A percentile compares a stretch with the other conserved stretches of the same genome.
These are phyloP conservation scores for Aegithalos caudatus DNA, from an alignment of 2,113 vertebrate species.

Conservation along the genomic window DNA sequence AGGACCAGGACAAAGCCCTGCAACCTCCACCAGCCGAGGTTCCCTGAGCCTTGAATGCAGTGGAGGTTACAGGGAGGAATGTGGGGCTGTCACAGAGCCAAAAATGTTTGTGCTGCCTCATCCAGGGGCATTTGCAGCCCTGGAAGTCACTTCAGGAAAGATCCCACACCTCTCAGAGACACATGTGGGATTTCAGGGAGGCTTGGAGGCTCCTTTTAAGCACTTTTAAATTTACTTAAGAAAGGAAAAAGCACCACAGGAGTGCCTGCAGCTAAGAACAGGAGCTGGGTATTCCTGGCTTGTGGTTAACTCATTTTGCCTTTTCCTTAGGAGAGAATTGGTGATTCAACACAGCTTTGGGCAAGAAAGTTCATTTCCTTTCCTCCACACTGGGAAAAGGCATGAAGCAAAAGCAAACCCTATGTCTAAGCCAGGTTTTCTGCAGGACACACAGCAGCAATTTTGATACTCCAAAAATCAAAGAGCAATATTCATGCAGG, in stretches of 20 bases:
- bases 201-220: not conserved
- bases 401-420: not conserved
- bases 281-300: not conserved
- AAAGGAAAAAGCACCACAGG: not conserved
- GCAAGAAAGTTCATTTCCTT: conserved; percentile 28
- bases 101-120: not conserved
- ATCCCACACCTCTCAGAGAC: not conserved
- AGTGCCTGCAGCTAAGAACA: conserved; percentile 47
- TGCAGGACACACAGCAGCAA: not conserved
- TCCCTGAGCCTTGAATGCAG: not conserved
- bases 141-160: not conserved
- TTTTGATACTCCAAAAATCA: not conserved
- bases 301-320: not conserved
- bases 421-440: not conserved
- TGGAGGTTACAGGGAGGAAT: not conserved
- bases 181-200: not conserved
- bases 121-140: not conserved
- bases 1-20: not conserved
- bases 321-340: not conserved
- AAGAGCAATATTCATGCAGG: not conserved
- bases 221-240: not conserved
- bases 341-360: conserved; percentile 19
- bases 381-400: not conserved
- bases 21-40: not conserved
- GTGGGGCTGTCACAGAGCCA: not conserved